A percentile compares a stretch with the other conserved stretches of the same genome.
phyloP scores from a whole-genome alignment of 2,888 invertebrate genomes.

The Diaperis boleti region DNA sequence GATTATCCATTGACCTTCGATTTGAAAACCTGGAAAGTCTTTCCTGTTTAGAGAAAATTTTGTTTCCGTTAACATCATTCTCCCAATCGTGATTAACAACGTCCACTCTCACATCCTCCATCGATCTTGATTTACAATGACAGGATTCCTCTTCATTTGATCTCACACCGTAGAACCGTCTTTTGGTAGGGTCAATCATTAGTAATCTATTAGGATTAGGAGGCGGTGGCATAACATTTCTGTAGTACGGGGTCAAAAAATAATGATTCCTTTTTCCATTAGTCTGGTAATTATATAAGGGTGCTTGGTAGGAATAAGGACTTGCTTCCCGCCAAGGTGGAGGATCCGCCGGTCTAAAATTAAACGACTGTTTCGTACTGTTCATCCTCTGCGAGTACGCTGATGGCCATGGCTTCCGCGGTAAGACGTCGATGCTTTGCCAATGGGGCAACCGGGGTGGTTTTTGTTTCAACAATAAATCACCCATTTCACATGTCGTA shows the following conservation, averaged over 20 bases:
- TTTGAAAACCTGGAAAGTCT: conserved; percentile 63
- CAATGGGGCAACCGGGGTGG: conserved; percentile 66
- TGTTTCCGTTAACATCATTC: conserved; percentile 71
- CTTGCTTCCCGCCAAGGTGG: conserved; percentile 61
- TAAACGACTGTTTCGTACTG: conserved; percentile 65
- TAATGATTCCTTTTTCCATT: conserved; percentile 70
- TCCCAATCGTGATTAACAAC: conserved; percentile 66
- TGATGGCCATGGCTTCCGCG: conserved; percentile 71
- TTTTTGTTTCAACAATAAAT: conserved; percentile 75
- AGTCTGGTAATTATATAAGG: conserved; percentile 67
- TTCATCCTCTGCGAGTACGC: conserved; percentile 49
- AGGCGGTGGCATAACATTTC: conserved; percentile 75
- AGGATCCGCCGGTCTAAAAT: conserved; percentile 58
- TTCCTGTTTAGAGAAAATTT: conserved; percentile 60
- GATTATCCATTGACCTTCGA: conserved; percentile 80
- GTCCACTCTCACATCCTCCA: conserved; percentile 80
- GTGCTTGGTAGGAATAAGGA: conserved; percentile 69
- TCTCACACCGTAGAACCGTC: conserved; percentile 47
- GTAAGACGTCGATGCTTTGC: conserved; percentile 64
- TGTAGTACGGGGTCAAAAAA: conserved; percentile 78
- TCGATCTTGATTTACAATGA: conserved; percentile 77
- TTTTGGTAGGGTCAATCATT: conserved; percentile 59
- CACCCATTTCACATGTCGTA: conserved; percentile 67
- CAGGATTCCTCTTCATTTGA: conserved; percentile 64
- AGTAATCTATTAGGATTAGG: conserved; percentile 62